Base-by-base conservation (phyloP, 2,113 vertebrate genomes). In the Aegotheles bennettii region DNA sequence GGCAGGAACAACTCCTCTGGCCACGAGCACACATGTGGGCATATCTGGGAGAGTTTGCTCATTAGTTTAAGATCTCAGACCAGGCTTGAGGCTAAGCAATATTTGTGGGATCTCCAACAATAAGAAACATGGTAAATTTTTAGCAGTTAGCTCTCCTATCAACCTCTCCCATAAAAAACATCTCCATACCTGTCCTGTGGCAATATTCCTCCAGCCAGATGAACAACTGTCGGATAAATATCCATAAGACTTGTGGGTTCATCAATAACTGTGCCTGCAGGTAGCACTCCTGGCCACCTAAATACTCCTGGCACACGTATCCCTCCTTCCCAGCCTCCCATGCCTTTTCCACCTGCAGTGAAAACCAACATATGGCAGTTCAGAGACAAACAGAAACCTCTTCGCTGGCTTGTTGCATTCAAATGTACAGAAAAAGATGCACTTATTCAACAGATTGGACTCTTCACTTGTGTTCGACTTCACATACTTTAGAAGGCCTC, bases 201-300 rank as follows among this genome's bases (percentile, higher is more conserved):
- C 24, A 98, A 28, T 5, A 54, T 73, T 35, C 95, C 96, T 71
- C 98, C 87, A 16, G 97, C 98, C 21, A 99, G 57, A 77, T 98
- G 89, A 65, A 97, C 97, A 35, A 99, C 92, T 0, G 98, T 99
- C 10, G 99, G 98, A 81, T 98, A 99, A 36, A 99, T 92, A 87
- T 99, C 99, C 99, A 99, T 99, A 40, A 99, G 98, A 82, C 98
- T 99, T 0, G 98, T 99, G 45, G 98, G 98, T 59, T 98, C 98
- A 24, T 98, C 93, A 6, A 98, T 91, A 11, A 97, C 96, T 78
- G 38, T 89, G 13, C 98, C 98, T 7, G 98, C 97, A 45, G 97
- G 96, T 87, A 99, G 96, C 36, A 97, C 97, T 4, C 97, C 96
- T 3, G 98, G 98, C 98, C 98, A 99, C 24, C 98, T 98, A 88